Evolutionary conservation across 2,888 invertebrate species (phyloP), one percentile per base, ranked within the genome.

Genomic region (Morinoia aosen): DNA sequence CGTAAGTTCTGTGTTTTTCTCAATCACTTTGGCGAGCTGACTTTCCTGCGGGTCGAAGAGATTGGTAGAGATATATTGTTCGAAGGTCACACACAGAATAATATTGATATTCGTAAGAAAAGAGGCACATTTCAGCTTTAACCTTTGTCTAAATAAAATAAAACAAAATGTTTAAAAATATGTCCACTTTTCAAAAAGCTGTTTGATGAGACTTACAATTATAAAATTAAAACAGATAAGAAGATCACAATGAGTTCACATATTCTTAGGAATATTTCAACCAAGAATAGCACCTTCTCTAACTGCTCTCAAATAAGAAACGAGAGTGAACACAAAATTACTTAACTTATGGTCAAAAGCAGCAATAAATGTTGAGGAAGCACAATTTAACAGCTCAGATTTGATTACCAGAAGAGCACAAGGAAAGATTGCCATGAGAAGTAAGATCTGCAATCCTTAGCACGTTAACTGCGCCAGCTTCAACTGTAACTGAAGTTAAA

Each of bases 1-100:
- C 48, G 97, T 97, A 96, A 97, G 97, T 96, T 97, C 97, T 40
- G 97, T 97, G 97, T 97, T 97, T 97, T 97, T 97, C 96, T 97
- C 97, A 93, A 97, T 97, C 95, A 97, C 97, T 95, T 97, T 97
- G 95, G 97, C 97, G 96, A 97, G 97, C 96, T 97, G 97, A 96
- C 97, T 97, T 97, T 97, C 97, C 97, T 97, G 96, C 16, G 40
- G 40, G 19, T 76, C 25, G 33, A 33, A 76, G 61, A 76, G 76
- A 7, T 10, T 33, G 33, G 97, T 96, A 88, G 95, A 57, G 58
- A 61, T 16, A 61, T 61, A 61, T 76, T 16, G 25, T 76, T 76
- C 8, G 0, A 25, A 3, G 10, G 76, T 76, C 8, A 33, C 25
- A 76, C 76, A 16, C 76, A 33, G 14, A 33, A 33, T 33, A 76